Evolutionary conservation across 2,888 invertebrate genomes (phyloP).

Genomic region (Cryptocheilus praepositus): DNA sequence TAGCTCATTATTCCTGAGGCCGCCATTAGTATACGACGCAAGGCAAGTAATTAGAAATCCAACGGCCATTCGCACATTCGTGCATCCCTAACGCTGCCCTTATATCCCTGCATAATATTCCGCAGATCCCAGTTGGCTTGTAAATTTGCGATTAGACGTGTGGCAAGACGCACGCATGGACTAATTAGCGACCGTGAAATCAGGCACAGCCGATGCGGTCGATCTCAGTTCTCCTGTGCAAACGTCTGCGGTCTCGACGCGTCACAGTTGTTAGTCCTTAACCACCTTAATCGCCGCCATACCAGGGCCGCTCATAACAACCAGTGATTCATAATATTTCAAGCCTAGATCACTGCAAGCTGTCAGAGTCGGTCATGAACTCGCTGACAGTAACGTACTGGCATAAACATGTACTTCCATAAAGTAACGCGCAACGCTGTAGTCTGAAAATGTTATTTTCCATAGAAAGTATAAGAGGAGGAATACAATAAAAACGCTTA

Average conservation of each 20-base stretch:
- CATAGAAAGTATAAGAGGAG: too few relatives aligned
- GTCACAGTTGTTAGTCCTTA: constrained; percentile 61
- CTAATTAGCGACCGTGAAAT: constrained; percentile 66
- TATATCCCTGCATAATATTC: constrained; percentile 32
- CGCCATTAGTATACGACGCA: too few relatives aligned
- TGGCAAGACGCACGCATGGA: constrained; percentile 38
- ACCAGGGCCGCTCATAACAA: constrained; percentile 35
- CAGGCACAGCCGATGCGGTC: constrained; percentile 50
- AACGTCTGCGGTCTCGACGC: constrained; percentile 51
- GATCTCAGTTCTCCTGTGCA: constrained; percentile 42
- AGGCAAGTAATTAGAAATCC: not conserved
- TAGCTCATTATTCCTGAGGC: too few relatives aligned
- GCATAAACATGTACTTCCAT: too few relatives aligned
- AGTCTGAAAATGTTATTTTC: too few relatives aligned
- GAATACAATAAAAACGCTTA: too few relatives aligned
- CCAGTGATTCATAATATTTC: too few relatives aligned
- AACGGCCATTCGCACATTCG: constrained; percentile 7
- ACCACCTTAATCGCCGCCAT: constrained; percentile 52
- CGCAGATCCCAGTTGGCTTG: constrained; percentile 32
- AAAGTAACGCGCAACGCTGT: too few relatives aligned
- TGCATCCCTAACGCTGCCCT: constrained; percentile 23
- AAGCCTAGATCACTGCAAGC: too few relatives aligned
- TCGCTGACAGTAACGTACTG: too few relatives aligned
- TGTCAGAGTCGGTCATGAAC: too few relatives aligned
- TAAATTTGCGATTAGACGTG: constrained; percentile 50